Evolutionary conservation across 37 sponge, comb jelly and placozoan species (phyloP), one percentile per base, ranked within the genome.

Genomic region (Tethya wilhelma): DNA sequence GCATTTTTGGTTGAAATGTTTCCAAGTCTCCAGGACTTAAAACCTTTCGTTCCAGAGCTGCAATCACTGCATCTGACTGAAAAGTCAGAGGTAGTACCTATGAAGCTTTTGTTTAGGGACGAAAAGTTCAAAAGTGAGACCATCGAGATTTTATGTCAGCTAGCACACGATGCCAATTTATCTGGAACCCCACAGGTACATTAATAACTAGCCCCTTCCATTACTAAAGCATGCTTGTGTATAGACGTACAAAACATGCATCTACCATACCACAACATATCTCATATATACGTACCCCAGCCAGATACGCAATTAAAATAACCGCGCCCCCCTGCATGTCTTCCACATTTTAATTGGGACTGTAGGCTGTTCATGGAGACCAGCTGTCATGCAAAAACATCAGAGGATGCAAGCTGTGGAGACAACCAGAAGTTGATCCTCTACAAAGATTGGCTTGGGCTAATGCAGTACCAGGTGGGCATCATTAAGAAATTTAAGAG

Each of bases 401-500:
- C 3, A 19, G 75, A 41, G 59, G 40, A 14, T 14, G 59, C 57
- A 67, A 59, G 68, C 19, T 45, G 71, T 67, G 62, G 82, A 43
- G 62, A 58, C 63, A 26, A 3, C 20, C 63, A 39, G 71, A 68
- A 39, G 33, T 42, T 32, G 26, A 71, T 23, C 8, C 4, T 4
- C 23, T 9, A 42, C 26, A 80, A 31, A 11, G 30, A 8, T 44
- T 80, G 40, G 22, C 26, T 28, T 80, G 82, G 82, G 82, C 43
- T 33, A 26, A 53, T 55, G 82, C 71, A 71, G 36, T 28, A 8
- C 82, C 82, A 70, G 82, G 82, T 70, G 44, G 9, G n/a, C n/a
- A n/a, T n/a, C n/a, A n/a, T n/a, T n/a, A n/a, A n/a, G n/a, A n/a
- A n/a, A n/a, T n/a, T n/a, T n/a, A n/a, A n/a, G n/a, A n/a, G n/a